A percentile compares a stretch with the other conserved stretches of the same genome.
Conservation (phyloP, 92 coral and sea anemone species). For the Desmophyllum pertusum region DNA sequence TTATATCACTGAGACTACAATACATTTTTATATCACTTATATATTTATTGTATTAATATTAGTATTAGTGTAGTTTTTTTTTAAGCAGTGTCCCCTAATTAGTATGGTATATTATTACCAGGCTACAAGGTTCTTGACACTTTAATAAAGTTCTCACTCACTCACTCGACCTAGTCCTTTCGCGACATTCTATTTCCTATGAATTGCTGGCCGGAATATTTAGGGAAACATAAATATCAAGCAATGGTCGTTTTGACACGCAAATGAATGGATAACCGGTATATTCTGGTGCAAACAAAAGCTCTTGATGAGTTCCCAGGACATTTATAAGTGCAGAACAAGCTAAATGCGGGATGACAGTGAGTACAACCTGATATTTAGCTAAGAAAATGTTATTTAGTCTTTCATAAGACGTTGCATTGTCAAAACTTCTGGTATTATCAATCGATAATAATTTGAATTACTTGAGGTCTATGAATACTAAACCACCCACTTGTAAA, state of each 20-base stretch:
- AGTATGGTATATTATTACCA: too few species aligned
- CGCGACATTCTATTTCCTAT: background rate
- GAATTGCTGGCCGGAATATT: background rate
- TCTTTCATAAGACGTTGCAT: background rate
- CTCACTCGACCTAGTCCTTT: constrained; percentile 4
- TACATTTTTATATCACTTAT: too few species aligned
- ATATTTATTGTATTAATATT: too few species aligned
- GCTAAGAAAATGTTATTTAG: background rate
- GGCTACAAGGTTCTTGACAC: too few species aligned
- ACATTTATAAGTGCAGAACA: background rate
- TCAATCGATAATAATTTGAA: background rate
- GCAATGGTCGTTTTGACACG: background rate
- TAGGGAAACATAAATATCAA: background rate
- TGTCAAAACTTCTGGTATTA: background rate
- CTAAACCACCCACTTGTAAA: background rate
- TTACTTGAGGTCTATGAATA: background rate
- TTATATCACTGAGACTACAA: too few species aligned
- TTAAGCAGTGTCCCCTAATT: too few species aligned
- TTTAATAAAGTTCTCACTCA: too few species aligned
- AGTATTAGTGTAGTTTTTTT: too few species aligned
- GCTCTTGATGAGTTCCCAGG: too few species aligned
- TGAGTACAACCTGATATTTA: background rate
- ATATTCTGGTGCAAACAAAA: background rate
- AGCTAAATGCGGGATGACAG: background rate
- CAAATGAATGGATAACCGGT: background rate